A percentile compares a stretch with the other conserved stretches of the same genome.
Conservation (phyloP, 2,113 vertebrate genomes). For the Leuciscus idus region DNA sequence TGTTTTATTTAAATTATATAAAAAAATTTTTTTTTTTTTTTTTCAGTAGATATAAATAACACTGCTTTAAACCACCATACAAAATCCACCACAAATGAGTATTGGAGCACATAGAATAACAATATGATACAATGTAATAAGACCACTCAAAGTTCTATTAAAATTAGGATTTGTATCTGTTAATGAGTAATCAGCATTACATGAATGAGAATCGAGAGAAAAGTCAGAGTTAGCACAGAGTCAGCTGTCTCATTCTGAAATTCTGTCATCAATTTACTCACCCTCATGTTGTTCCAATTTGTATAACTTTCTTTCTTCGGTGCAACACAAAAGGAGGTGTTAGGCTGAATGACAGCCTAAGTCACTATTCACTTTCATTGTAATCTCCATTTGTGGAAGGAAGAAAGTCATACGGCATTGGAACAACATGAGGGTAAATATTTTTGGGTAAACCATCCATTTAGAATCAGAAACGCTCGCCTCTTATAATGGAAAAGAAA, state of each 20-base stretch:
- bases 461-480: conserved; percentile 40
- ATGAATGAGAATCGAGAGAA: background rate
- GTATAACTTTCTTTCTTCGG: background rate
- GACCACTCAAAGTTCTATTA: background rate
- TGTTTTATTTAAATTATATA: background rate
- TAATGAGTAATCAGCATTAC: conserved; percentile 25
- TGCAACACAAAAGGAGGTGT: conserved; percentile 22
- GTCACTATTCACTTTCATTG: conserved; percentile 1
- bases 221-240: background rate
- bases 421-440: background rate
- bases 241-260: background rate
- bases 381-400: conserved; percentile 14
- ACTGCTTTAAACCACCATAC: background rate
- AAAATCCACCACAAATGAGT: background rate
- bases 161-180: conserved; percentile 28
- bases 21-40: too few relatives aligned
- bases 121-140: background rate
- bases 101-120: background rate
- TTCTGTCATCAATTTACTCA: background rate
- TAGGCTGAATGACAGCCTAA: background rate
- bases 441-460: conserved; percentile 6
- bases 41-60: background rate
- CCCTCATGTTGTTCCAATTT: background rate
- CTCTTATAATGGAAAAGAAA: conserved; percentile 43
- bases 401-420: background rate